Base-by-base conservation (phyloP, 1,140 invertebrate species). In the Drosophila pachea region DNA sequence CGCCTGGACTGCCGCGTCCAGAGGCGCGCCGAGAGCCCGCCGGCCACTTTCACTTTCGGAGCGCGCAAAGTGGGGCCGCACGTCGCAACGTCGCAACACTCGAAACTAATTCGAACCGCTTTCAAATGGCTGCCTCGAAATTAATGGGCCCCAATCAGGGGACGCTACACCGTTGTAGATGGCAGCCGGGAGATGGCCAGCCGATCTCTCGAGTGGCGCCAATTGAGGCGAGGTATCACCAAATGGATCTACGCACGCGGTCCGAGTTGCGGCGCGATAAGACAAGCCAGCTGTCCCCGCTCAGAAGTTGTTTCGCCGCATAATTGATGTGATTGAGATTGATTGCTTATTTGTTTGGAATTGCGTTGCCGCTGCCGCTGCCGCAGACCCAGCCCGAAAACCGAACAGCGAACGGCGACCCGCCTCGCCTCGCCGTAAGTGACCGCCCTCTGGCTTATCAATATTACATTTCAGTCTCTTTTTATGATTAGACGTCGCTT, bases 271-370 rank as follows among this genome's bases (percentile, higher is more conserved):
- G 53, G 53, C 32, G 49, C 61, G 78, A 83, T 86, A 86, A 86
- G 73, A 65, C 62, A 65, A 50, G 48, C 31, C 31, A 50, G 63
- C 54, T 33, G 66, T 82, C 76, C 62, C 76, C 62, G 66, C 65
- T 70, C 71, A 70, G 53, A 83, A 72, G 74, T 76, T 78, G 78
- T 74, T 68, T 78, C 68, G 42, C 32, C 79, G 76, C 81, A 86
- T 86, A 84, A 84, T 84, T 86, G 79, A 86, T 84, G 79, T 84
- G 79, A 84, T 84, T 86, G 81, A 76, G 81, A 74, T 84, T 84
- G 79, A 84, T 84, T 84, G 76, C 84, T 84, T 84, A 79, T 84
- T 83, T 84, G 76, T 74, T 70, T 35, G 4, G 1, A 36, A 8
- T 36, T 9, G 14, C 5, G 16, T 52, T 60, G 45, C 9, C 32